Conservation (phyloP, 2,888 invertebrate genomes). For the Antitype chi region DNA sequence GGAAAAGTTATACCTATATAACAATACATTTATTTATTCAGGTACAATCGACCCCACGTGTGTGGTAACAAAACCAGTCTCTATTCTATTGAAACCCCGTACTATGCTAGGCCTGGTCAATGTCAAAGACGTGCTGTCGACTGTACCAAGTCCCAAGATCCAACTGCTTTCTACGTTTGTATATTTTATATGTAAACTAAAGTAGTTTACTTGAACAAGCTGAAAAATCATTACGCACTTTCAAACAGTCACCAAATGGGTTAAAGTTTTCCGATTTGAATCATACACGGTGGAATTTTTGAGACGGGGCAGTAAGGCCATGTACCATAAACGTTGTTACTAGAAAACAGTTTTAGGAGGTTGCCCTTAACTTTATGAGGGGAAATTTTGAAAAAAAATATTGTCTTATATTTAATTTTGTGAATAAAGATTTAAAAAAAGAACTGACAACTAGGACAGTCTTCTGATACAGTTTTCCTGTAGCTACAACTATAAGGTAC, state of each 20-base stretch:
- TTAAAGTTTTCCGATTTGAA: not conserved
- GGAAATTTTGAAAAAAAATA: not conserved
- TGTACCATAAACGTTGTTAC: not conserved
- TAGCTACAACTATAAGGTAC: no score
- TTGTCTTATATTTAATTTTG: no score
- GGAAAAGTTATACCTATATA: not conserved
- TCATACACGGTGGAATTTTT: not conserved
- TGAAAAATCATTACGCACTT: conserved; percentile 4
- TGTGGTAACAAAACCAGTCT: not conserved
- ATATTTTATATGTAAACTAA: not conserved
- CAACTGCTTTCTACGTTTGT: not conserved
- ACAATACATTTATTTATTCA: conserved; percentile 9
- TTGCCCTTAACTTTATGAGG: no score
- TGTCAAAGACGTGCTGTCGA: not conserved
- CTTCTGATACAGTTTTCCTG: no score
- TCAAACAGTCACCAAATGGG: not conserved
- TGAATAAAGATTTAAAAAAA: no score
- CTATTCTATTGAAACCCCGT: no score
- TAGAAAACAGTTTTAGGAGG: not conserved
- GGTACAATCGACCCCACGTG: not conserved
- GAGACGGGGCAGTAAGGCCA: not conserved
- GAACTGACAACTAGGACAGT: no score
- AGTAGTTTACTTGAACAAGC: not conserved
- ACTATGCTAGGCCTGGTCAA: not conserved
- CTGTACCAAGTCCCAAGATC: not conserved